Percentiles rank a stretch among this genome's conserved stretches.
phyloP scores from a whole-genome alignment of 2,113 vertebrate species.

The Coturnix japonica region DNA sequence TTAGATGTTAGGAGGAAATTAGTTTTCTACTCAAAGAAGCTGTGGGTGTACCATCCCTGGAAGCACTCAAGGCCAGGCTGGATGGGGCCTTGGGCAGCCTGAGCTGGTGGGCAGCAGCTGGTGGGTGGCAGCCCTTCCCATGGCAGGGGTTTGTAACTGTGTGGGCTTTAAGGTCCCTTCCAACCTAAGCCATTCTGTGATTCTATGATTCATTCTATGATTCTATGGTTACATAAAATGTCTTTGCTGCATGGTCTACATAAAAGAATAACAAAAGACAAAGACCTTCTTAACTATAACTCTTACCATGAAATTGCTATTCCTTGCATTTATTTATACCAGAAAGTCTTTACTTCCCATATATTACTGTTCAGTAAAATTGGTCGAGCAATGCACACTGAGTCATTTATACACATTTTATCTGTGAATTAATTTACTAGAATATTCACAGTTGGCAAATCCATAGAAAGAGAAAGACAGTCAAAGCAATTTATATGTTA shows the following conservation, averaged over 20 bases:
- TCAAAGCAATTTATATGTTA: not conserved
- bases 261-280: not conserved
- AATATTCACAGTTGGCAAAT: not conserved
- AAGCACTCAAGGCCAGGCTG: not conserved
- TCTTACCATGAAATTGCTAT: conserved; percentile 51
- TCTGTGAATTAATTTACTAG: not conserved
- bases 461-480: not conserved
- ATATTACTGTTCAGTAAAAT: not conserved
- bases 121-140: not conserved
- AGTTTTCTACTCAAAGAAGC: not conserved
- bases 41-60: not conserved
- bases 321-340: not conserved
- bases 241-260: not conserved
- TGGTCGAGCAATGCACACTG: not conserved
- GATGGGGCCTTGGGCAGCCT: not conserved
- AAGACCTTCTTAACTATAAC: conserved; percentile 38
- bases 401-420: not conserved
- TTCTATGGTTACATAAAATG: not conserved
- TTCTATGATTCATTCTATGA: not conserved
- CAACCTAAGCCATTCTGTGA: not conserved
- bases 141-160: not conserved
- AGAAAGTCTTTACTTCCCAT: not conserved
- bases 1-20: not conserved
- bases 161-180: not conserved
- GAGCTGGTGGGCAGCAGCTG: not conserved